Conservation (phyloP, 2,797 vertebrate genomes). For the Sparus aurata region DNA sequence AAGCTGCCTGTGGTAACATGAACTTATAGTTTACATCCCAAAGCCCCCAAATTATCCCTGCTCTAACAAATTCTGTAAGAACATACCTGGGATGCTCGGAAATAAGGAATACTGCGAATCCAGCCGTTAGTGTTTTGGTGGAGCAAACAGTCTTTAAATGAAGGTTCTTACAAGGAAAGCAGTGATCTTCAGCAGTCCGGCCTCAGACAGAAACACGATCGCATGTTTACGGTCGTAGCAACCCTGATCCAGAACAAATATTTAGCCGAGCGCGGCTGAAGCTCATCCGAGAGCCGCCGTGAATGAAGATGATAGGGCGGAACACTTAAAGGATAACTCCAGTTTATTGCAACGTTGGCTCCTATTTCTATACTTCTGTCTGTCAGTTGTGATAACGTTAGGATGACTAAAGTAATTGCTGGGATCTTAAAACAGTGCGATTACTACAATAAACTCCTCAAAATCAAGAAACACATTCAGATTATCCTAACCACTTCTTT, state of each 20-base stretch:
- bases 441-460: not conserved
- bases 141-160: not conserved
- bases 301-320: not conserved
- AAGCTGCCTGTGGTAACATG: not conserved
- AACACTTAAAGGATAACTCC: not conserved
- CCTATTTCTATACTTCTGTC: no score
- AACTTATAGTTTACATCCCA: not conserved
- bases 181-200: slow-evolving; percentile 7
- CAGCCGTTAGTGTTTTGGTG: not conserved
- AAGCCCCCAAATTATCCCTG: not conserved
- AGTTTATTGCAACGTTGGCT: not conserved
- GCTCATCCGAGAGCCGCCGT: not conserved
- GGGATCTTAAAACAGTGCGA: not conserved
- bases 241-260: slow-evolving; percentile 11
- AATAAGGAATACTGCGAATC: not conserved
- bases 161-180: not conserved
- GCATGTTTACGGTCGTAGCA: not conserved
- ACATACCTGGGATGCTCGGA: not conserved
- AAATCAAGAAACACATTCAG: not conserved
- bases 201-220: slow-evolving; percentile 18
- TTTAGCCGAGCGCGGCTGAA: not conserved
- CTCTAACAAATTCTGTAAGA: not conserved
- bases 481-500: not conserved
- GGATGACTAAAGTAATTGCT: not conserved
- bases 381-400: no score